Percentiles rank a stretch among this genome's conserved stretches.
Conservation (phyloP, 1,140 invertebrate genomes). For the Polyergus mexicanus region DNA sequence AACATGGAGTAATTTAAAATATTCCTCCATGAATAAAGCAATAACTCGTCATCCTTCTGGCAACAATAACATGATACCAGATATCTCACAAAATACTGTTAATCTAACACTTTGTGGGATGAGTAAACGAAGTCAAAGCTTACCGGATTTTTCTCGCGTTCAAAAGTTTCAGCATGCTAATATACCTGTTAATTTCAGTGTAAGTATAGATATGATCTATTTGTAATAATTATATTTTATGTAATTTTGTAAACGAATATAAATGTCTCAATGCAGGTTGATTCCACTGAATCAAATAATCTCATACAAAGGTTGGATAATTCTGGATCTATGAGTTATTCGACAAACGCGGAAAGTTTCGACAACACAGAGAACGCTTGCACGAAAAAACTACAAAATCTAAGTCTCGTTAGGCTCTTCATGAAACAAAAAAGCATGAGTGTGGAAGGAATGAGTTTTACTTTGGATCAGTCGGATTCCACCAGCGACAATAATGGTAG, state of each 20-base stretch:
- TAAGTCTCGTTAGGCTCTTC: constrained; percentile 95
- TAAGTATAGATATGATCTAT: constrained; percentile 66
- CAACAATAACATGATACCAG: constrained; percentile 90
- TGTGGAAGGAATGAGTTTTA: constrained; percentile 89
- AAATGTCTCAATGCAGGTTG: constrained; percentile 76
- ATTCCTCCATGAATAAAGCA: constrained; percentile 83
- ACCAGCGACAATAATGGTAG: constrained; percentile 80
- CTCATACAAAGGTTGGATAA: constrained; percentile 82
- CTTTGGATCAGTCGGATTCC: constrained; percentile 83
- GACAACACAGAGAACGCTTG: constrained; percentile 83
- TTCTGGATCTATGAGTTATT: constrained; percentile 83
- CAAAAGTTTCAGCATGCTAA: constrained; percentile 77
- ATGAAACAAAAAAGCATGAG: constrained; percentile 96
- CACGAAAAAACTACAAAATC: constrained; percentile 88
- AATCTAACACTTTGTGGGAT: constrained; percentile 66
- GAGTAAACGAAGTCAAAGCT: constrained; percentile 81
- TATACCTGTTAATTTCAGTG: constrained; percentile 84
- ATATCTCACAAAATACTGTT: constrained; percentile 77
- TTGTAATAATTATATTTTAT: constrained; percentile 1
- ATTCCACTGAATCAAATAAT: constrained; percentile 84
- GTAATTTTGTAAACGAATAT: background rate
- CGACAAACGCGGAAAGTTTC: constrained; percentile 84
- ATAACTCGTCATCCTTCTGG: constrained; percentile 91
- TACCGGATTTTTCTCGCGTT: constrained; percentile 82
- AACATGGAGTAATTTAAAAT: constrained; percentile 94